These are phyloP conservation scores for Perccottus glenii DNA, from an alignment of 2,113 vertebrate genomes.

Conservation along the genomic window DNA sequence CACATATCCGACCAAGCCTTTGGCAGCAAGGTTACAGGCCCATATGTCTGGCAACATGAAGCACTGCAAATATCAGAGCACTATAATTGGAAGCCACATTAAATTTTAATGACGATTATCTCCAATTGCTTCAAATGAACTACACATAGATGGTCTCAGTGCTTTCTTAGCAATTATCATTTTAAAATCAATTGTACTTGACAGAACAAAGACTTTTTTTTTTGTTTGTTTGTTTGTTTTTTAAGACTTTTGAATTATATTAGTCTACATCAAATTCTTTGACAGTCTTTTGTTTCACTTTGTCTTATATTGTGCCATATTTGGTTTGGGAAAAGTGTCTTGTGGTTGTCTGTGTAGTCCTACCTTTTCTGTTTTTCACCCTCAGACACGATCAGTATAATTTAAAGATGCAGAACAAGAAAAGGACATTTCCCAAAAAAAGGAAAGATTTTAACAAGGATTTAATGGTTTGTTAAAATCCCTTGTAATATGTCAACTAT, in stretches of 20 bases:
- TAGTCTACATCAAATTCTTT: not conserved
- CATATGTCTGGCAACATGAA: slow-evolving; percentile 26
- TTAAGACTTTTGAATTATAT: not conserved
- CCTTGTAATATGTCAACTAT: no score
- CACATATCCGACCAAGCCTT: slow-evolving; percentile 18
- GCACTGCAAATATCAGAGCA: slow-evolving; percentile 33
- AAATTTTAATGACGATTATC: slow-evolving; percentile 20
- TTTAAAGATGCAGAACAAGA: no score
- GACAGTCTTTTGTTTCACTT: no score
- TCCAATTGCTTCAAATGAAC: slow-evolving; percentile 14
- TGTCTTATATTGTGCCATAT: no score
- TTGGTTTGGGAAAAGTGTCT: no score
- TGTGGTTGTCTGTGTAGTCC: no score
- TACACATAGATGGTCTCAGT: slow-evolving; percentile 9
- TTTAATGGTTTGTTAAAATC: no score
- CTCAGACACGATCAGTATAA: no score
- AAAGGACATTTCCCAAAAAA: no score
- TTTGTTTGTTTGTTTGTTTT: not conserved
- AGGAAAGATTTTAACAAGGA: no score
- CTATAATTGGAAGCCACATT: slow-evolving; percentile 38
- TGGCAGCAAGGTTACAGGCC: not conserved
- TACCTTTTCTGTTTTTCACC: no score
- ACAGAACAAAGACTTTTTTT: not conserved
- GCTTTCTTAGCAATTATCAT: slow-evolving; percentile 3
- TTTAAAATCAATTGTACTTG: not conserved